Conservation (phyloP, 2,888 invertebrate species). For the Rhaphigaster nebulosa region DNA sequence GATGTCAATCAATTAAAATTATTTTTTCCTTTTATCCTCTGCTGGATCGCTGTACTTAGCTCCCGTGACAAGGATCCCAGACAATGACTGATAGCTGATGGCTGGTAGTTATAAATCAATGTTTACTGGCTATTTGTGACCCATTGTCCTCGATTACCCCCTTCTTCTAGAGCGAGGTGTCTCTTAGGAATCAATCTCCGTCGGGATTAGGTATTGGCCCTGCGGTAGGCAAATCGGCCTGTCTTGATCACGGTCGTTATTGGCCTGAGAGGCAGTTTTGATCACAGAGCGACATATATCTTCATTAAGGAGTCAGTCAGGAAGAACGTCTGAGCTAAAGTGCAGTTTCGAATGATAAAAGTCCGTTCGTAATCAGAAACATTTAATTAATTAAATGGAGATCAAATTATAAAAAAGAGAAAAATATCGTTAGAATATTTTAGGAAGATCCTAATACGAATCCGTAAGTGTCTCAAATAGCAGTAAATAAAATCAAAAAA, state of each 20-base stretch:
- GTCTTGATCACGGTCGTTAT: not conserved
- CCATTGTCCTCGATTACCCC: slow-evolving; percentile 22
- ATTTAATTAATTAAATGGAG: too few relatives aligned
- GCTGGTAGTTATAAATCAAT: slow-evolving; percentile 1
- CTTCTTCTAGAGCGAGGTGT: not conserved
- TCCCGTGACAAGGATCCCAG: not conserved
- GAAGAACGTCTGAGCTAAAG: not conserved
- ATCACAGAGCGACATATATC: not conserved
- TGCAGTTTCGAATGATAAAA: not conserved
- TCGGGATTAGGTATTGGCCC: not conserved
- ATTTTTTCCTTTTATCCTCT: not conserved
- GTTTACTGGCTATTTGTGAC: not conserved
- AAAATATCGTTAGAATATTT: too few relatives aligned
- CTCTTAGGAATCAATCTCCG: not conserved
- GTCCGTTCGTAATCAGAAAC: too few relatives aligned
- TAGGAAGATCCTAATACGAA: too few relatives aligned
- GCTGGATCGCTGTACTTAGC: not conserved
- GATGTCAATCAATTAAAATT: slow-evolving; percentile 47
- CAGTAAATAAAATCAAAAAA: too few relatives aligned
- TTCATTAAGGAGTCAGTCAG: not conserved
- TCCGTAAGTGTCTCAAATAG: too few relatives aligned
- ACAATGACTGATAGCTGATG: not conserved
- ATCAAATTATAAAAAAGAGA: too few relatives aligned
- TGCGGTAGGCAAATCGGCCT: slow-evolving; percentile 9
- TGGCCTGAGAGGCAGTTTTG: not conserved